phyloP scores from a whole-genome alignment of 2,888 invertebrate genomes.

The Campoplex capitator region DNA sequence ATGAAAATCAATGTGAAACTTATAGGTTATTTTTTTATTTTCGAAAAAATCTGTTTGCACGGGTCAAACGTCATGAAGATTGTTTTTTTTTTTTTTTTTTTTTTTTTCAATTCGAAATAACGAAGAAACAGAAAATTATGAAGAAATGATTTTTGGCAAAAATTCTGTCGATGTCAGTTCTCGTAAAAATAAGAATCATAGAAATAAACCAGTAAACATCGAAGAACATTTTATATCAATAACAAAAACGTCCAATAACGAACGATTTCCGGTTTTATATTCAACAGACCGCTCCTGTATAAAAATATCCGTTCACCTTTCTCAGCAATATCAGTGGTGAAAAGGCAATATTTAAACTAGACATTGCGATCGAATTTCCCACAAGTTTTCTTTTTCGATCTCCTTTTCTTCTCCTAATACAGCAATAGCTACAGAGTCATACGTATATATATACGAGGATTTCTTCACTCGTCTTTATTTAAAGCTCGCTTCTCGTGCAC shows the following conservation, averaged over 20 bases:
- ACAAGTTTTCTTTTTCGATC: constrained; percentile 34
- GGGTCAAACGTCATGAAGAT: not conserved
- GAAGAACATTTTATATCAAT: not conserved
- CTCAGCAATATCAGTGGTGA: constrained; percentile 13
- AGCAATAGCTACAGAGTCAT: not conserved
- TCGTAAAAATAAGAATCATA: not conserved
- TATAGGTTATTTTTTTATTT: not conserved
- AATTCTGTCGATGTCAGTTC: not conserved
- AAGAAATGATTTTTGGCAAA: not conserved
- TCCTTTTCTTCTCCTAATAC: constrained; percentile 9
- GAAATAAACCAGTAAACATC: not conserved
- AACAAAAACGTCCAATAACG: not conserved
- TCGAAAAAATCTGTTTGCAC: not conserved
- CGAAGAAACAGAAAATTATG: not conserved
- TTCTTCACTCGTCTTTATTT: constrained; percentile 27
- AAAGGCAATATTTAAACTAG: constrained; percentile 52
- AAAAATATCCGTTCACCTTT: constrained; percentile 40
- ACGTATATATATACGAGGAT: not conserved
- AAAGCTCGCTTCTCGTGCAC: constrained; percentile 7
- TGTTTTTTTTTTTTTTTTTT: not conserved
- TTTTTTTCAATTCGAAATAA: not conserved
- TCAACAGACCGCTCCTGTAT: not conserved
- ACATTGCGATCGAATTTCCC: constrained; percentile 35
- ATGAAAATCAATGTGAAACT: not conserved
- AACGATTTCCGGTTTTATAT: constrained; percentile 8